Base-by-base conservation (phyloP, 1,140 invertebrate species). In the Magallana angulata region DNA sequence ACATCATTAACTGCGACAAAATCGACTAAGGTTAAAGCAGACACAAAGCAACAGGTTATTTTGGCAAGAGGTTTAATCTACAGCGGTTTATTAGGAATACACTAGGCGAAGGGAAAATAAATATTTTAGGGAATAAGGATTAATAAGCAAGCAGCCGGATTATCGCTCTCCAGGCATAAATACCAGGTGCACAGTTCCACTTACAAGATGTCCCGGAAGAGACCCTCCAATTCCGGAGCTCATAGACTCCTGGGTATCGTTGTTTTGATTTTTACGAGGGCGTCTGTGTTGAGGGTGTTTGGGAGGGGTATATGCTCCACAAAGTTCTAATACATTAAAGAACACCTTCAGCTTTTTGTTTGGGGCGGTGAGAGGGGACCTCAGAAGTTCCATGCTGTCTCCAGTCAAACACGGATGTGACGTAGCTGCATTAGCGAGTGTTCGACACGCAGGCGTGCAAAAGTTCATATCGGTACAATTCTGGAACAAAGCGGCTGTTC, bases 361-460 rank as follows among this genome's bases (percentile, higher is more conserved):
- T 1, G 57, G 58, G 4, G 82, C 30, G 59, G 82, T 84, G 6
- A 84, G 14, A 58, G 82, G 82, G 16, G 82, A 84, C 60, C 57
- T 48, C 82, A 84, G 36, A 9, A 84, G 58, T 11, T 57, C 56
- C 57, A 60, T 59, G 36, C 82, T 58, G 36, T 89, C 88, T 81
- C 88, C 88, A 16, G 57, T 86, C n/a, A 89, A 71, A 48, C 88
- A 89, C 5, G 88, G 88, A 68, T 89, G 88, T 48, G 64, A 62
- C 14, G 57, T 57, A 18, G 88, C 88, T 36, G 82, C 58, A n/a
- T 30, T n/a, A 7, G 88, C 24, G 48, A 89, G 58, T n/a, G 85
- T 84, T 18, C 30, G 11, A 81, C 88, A 89, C 2, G 57, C 82
- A 1, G 64, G 58, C 7, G 68, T 86, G 57, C 88, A 89, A 11